Base-by-base conservation (phyloP, 2,113 vertebrate genomes). In the Loxodonta africana region DNA sequence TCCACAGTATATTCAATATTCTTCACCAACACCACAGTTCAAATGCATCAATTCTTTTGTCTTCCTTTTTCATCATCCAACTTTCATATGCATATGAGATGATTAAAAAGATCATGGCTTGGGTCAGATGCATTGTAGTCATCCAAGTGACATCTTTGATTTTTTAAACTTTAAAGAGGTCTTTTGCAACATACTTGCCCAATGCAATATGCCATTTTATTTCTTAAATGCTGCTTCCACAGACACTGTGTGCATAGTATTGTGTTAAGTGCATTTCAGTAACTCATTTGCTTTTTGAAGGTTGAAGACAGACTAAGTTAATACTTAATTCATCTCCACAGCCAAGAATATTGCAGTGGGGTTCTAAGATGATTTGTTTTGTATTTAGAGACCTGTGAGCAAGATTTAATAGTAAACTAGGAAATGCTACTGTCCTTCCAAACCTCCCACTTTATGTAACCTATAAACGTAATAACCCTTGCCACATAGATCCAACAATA, bases 371-470 rank as follows among this genome's bases (percentile, higher is more conserved):
- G 33, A 90, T 67, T 74, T 86, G 26, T 17, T 83, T 85, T 71
- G n/a, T 86, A 48, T 86, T 90, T 90, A 67, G 28, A 87, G n/a
- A 78, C n/a, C 53, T 80, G 46, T 12, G 9, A 74, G 41, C 8
- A 63, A 94, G 82, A 94, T 44, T 90, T n/a, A 74, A 65, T 57
- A 65, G 74, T 63, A 44, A 78, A 89, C 77, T 37, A 46, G 84
- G 37, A 96, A 90, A 89, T 57, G 25, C 48, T 30, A 63, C 37
- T 77, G 14, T 71, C n/a, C 37, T 57, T 60, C 44, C 23, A 94
- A 83, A 71, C 26, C 4, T 88, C 30, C n/a, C 63, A 3, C 76
- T 92, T 90, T 30, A 57, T 53, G 37, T 69, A 76, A 51, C 25
- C 30, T 67, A 48, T 94, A 94, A 67, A 69, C 60, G 74, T 33